A percentile compares a stretch with the other conserved stretches of the same genome.
phyloP scores from a whole-genome alignment of 2,797 vertebrate genomes.

The Sphaeramia orbicularis region DNA sequence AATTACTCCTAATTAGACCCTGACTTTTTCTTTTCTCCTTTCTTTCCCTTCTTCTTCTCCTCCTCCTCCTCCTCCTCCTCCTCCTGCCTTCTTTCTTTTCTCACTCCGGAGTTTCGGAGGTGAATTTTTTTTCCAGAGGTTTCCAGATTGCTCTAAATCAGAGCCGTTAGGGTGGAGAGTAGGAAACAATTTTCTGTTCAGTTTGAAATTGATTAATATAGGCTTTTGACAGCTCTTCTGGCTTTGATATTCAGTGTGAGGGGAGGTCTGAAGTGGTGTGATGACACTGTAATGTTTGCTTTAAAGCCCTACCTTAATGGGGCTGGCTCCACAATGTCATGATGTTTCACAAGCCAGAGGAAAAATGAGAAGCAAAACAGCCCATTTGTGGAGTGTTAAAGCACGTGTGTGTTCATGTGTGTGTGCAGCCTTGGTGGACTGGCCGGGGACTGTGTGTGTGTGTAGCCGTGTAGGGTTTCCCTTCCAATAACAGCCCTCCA shows the following conservation, averaged over 20 bases:
- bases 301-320: conserved; percentile 79
- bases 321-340: conserved; percentile 74
- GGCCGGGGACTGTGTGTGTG: conserved; percentile 51
- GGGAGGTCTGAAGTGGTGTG: conserved; percentile 82
- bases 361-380: conserved; percentile 75
- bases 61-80: conserved; percentile 49
- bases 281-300: conserved; percentile 85
- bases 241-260: conserved; percentile 88
- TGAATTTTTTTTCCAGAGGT: conserved; percentile 90
- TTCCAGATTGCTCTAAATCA: conserved; percentile 92
- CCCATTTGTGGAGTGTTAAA: conserved; percentile 61
- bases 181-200: conserved; percentile 98
- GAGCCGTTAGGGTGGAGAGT: conserved; percentile 89
- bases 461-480: conserved; percentile 70
- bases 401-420: conserved; percentile 43
- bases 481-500: conserved; percentile 74
- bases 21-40: conserved; percentile 86
- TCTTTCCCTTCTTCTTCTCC: conserved; percentile 65
- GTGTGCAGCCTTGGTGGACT: conserved; percentile 50
- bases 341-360: conserved; percentile 69
- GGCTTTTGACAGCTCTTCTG: conserved; percentile 90
- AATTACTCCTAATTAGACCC: conserved; percentile 99
- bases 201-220: conserved; percentile 94
- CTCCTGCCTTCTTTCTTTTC: conserved; percentile 60
- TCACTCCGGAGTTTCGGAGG: conserved; percentile 68